Conservation (phyloP, 2,113 vertebrate genomes). For the human (Homo sapiens) region DNA sequence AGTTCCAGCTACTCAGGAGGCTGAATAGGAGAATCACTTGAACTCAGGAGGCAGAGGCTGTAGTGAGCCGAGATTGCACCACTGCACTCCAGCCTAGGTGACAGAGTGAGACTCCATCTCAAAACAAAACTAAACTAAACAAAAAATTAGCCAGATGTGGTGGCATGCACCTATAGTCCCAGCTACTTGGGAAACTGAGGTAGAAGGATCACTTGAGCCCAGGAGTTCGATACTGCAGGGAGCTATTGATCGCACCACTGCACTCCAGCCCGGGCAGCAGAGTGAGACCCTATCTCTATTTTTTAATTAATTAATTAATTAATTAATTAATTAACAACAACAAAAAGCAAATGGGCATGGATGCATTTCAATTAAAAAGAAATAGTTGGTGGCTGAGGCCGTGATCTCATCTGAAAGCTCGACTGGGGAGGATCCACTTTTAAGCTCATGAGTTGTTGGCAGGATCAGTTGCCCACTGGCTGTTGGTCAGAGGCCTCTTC, state of each 20-base stretch:
- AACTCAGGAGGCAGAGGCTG: too few species aligned
- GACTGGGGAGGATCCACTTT: neutral
- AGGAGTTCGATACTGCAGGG: neutral
- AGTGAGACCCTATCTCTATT: neutral
- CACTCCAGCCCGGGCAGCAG: neutral
- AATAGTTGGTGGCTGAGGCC: neutral
- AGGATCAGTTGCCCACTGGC: neutral
- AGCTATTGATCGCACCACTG: neutral
- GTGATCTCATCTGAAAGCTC: neutral
- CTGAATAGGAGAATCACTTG: too few species aligned
- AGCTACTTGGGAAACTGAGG: neutral
- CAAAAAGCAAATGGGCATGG: neutral
- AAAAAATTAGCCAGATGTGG: neutral
- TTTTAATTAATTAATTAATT: too few species aligned
- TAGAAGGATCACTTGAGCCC: neutral
- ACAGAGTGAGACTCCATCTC: neutral
- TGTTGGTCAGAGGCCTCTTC: neutral
- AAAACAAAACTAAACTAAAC: neutral
- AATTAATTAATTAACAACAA: too few species aligned
- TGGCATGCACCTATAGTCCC: neutral
- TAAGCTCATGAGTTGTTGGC: too few species aligned
- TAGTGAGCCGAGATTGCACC: too few species aligned
- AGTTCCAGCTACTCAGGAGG: too few species aligned
- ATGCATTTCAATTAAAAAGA: neutral
- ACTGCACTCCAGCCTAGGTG: neutral